phyloP scores from a whole-genome alignment of 2,888 invertebrate species.

The Acrobasis repandana region DNA sequence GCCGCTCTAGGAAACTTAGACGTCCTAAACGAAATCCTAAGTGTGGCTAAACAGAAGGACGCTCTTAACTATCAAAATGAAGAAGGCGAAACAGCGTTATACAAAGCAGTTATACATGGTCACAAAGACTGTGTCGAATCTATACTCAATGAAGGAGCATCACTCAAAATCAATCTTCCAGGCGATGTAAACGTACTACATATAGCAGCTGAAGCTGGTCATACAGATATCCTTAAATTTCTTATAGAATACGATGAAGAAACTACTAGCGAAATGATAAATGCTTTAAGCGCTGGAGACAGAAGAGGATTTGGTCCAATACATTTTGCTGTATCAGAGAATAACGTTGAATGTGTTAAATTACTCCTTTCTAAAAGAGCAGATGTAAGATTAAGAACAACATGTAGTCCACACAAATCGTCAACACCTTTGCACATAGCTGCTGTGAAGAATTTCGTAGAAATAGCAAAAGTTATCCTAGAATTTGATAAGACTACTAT shows the following conservation, averaged over 20 bases:
- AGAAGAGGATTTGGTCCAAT: conserved; percentile 75
- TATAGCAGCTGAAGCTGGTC: conserved; percentile 81
- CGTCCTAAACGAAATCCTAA: conserved; percentile 76
- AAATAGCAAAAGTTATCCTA: conserved; percentile 63
- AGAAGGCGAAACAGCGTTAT: conserved; percentile 75
- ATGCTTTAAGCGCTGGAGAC: conserved; percentile 59
- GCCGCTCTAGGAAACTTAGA: conserved; percentile 74
- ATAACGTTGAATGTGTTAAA: conserved; percentile 70
- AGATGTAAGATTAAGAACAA: conserved; percentile 69
- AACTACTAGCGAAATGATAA: conserved; percentile 54
- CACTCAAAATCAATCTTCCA: conserved; percentile 63
- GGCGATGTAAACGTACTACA: conserved; percentile 83
- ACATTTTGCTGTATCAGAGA: conserved; percentile 81
- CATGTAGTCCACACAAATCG: conserved; percentile 62
- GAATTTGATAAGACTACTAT: conserved; percentile 61
- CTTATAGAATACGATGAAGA: conserved; percentile 72
- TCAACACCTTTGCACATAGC: conserved; percentile 77
- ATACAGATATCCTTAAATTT: conserved; percentile 76
- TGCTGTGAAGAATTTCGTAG: conserved; percentile 62
- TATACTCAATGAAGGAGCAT: conserved; percentile 73
- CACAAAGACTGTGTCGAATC: conserved; percentile 68
- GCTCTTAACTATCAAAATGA: conserved; percentile 73
- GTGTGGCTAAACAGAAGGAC: conserved; percentile 71
- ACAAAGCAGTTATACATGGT: conserved; percentile 68
- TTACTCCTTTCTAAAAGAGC: conserved; percentile 69